Evolutionary conservation across 2,797 vertebrate genomes (phyloP), one percentile per base, ranked within the genome.

Genomic region (Danio choprae): DNA sequence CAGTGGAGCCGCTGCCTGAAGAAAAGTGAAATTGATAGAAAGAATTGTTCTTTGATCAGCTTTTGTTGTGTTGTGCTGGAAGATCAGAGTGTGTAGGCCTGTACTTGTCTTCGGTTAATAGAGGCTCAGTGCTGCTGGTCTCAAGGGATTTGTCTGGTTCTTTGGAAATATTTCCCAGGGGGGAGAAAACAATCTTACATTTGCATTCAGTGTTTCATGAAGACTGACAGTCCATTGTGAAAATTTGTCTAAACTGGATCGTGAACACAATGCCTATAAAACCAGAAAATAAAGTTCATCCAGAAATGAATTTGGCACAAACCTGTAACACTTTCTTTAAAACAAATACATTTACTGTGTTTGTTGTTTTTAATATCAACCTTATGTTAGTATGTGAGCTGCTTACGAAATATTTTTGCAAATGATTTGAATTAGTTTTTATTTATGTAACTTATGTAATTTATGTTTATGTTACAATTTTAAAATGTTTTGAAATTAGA

Each of bases 21-120:
- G 43, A 62, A 62, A 74, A 40, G 11, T 10, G 41, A 63, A 51
- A 50, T 20, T 63, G 44, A 51, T 12, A 15, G 43, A 74, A 74
- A 72, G 7, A n/a, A 16, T 58, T 1, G 40, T 15, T 58, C 70
- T 72, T 72, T 72, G 70, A 72, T 43, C 70, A 58, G 70, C 38
- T 44, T 58, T 58, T 72, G 18, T 58, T 41, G 6, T 58, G 53
- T 44, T 58, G 48, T 38, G 7, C 36, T 55, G 50, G 36, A 70
- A 70, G 50, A 70, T 70, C 40, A 22, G 53, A 44, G 53, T 72
- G n/a, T 55, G 55, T 41, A 9, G 1, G 53, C 12, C 51, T 58
- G 70, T n/a, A 44, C 3, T 72, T 58, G 53, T 72, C 53, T 72
- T 58, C 13, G 40, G 53, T 72, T 72, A 72, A 58, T 72, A 58